phyloP scores from a whole-genome alignment of 2,888 invertebrate species.

The Isoperla grammatica region DNA sequence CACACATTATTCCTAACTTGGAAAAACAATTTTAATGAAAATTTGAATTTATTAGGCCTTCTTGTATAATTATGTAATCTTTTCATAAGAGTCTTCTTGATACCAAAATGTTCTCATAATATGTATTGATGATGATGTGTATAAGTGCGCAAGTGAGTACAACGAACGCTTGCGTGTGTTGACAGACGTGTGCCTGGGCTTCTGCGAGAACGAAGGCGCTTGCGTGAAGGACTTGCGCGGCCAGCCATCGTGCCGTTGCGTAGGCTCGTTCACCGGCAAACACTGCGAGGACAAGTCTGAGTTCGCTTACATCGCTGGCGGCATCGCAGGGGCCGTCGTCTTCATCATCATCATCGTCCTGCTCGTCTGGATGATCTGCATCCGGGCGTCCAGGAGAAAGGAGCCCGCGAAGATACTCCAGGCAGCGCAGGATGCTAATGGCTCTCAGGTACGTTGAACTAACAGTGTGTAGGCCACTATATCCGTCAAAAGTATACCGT shows the following conservation, averaged over 20 bases:
- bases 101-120: too few relatives aligned
- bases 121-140: too few relatives aligned
- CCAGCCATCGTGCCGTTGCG: constrained; percentile 81
- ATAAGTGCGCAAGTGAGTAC: too few relatives aligned
- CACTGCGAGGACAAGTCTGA: constrained; percentile 89
- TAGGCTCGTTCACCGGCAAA: constrained; percentile 86
- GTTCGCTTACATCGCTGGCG: constrained; percentile 91
- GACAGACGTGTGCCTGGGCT: constrained; percentile 74
- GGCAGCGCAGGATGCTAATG: constrained; percentile 10
- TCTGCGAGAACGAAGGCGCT: constrained; percentile 84
- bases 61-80: too few relatives aligned
- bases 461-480: too few relatives aligned
- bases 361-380: constrained; percentile 96
- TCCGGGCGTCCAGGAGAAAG: constrained; percentile 78
- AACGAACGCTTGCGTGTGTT: constrained; percentile 23
- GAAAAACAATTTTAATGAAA: too few relatives aligned
- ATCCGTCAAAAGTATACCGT: too few relatives aligned
- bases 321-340: constrained; percentile 90
- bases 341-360: constrained; percentile 88
- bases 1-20: too few relatives aligned
- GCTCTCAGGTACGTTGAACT: constrained; percentile 55
- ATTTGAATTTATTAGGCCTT: too few relatives aligned
- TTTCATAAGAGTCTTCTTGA: too few relatives aligned
- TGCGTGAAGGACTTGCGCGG: constrained; percentile 80
- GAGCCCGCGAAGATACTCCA: constrained; percentile 80